Evolutionary conservation across 2,888 invertebrate species (phyloP), one percentile per base, ranked within the genome.

Genomic region (Caprella mutica): DNA sequence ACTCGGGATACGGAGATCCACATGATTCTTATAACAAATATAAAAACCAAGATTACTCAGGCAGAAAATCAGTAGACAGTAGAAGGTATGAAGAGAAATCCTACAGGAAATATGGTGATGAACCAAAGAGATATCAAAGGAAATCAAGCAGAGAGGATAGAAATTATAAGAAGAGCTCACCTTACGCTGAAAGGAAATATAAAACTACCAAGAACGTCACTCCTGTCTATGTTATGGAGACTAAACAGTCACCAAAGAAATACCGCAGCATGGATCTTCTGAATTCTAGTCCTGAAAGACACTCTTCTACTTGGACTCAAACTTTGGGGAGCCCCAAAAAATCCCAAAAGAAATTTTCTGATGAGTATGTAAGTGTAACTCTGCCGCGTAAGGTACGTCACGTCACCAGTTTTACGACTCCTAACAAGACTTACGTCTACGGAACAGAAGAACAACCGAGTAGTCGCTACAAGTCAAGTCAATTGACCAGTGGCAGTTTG

Each of bases 381-480:
- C 48, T 64, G 6, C 64, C 64, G 8, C 58, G 60, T 35, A 64
- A 64, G 30, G 40, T 59, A 21, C 12, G 14, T n/a, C 48, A 52
- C 8, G 55, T 58, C 24, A 56, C 54, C 54, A 59, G 29, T 12
- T 44, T 53, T 21, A 39, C 59, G n/a, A 39, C 50, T 12, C 60
- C 64, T n/a, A 60, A 56, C 23, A 64, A 60, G 46, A 64, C 64
- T 1, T 64, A 64, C 40, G 48, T 60, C 8, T 64, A 59, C 29
- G 64, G 64, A 1, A 42, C 50, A 8, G 55, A 40, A 14, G 56
- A 42, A 39, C 19, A 8, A 17, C 27, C 23, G 5, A 53, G 42
- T 23, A 40, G 30, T 21, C 33, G 48, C 19, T 19, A 30, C 21
- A 30, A 23, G 17, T 42, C 43, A 14, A 40, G 52, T 12, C 35